Evolutionary conservation across 2,113 vertebrate genomes (phyloP), one percentile per base, ranked within the genome.

Genomic region (Xyrauchen texanus): DNA sequence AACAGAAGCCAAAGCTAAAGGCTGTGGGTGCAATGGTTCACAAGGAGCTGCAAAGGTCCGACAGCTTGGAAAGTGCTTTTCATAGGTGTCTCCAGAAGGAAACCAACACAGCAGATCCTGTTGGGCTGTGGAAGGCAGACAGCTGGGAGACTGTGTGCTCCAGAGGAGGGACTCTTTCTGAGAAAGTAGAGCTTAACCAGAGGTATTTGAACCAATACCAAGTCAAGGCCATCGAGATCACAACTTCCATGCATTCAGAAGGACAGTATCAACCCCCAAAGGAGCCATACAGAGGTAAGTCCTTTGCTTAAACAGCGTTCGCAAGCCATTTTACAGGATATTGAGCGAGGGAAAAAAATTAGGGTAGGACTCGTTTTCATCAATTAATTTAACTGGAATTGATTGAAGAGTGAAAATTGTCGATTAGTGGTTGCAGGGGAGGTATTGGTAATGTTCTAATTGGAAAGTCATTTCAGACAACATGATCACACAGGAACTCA

Each of bases 121-220:
- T 83, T 67, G 84, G 55, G 0, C 63, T 90, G 68, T 89, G 89
- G 92, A 91, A 82, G 72, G 84, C 89, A 1, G 86, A 91, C 76
- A 92, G 86, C 65, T 88, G 81, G 71, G 90, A 91, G 61, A 86
- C 87, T 61, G 72, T 82, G 69, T 83, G 6, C 52, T 73, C 87
- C 0, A 82, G 82, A 65, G 84, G 84, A 51, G 21, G 21, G 21
- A 34, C 21, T 34, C 21, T 34, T 34, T 1, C 21, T 3, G 21
- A 34, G 21, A 34, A 34, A 34, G 21, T 34, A 34, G 94, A 93
- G 84, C 91, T 87, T 85, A 97, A 96, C 85, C 92, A 95, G 49
- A 89, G 87, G 76, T 85, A 92, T 61, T 88, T 86, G 3, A 84
- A 84, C 42, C 89, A 86, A 75, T 82, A 85, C 34, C 84, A 85